Base-by-base conservation (phyloP, 1,140 invertebrate species). In the Magallana angulata region DNA sequence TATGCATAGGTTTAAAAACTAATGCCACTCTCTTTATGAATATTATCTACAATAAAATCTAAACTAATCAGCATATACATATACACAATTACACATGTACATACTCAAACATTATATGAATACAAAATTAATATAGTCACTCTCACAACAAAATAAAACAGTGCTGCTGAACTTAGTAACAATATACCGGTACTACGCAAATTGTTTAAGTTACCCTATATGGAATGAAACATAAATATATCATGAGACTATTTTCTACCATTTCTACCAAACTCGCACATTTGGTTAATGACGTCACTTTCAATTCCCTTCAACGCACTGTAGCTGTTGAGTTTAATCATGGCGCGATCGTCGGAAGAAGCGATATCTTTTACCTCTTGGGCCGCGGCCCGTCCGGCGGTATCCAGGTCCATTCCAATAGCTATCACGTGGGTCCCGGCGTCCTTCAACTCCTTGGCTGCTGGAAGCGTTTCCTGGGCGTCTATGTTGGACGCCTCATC, bases 401-500 rank as follows among this genome's bases (percentile, higher is more conserved):
- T 76, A 30, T 76, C 68, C 7, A 94, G 86, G 16, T 87, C 91
- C 56, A 94, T 90, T 16, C 92, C 93, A 59, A 93, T 88, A 1
- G 86, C 85, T 24, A 93, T 91, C n/a, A 94, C 89, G 62, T 87
- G 91, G 0, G 89, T 88, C 14, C 90, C 91, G 1, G 81, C 87
- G 12, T 88, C 16, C 88, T 93, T 94, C 7, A 94, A 89, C 48
- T 88, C 86, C 9, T 88, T 84, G 1, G 93, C 93, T 1, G 90
- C 90, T 3, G 91, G 90, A 5, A 94, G 86, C 4, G 94, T 94
- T 48, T 92, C 90, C 1, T 91, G 82, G 24, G 90, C 86, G 81
- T 94, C 91, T 36, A 94, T 86, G 87, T 94, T 94, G 6, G 93
- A 93, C 80, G 92, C 58, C 0, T 93, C 94, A 76, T 94, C 94